Evolutionary conservation across 1,140 invertebrate species (phyloP), one percentile per base, ranked within the genome.

Genomic region (Holcopasites calliopsidis): DNA sequence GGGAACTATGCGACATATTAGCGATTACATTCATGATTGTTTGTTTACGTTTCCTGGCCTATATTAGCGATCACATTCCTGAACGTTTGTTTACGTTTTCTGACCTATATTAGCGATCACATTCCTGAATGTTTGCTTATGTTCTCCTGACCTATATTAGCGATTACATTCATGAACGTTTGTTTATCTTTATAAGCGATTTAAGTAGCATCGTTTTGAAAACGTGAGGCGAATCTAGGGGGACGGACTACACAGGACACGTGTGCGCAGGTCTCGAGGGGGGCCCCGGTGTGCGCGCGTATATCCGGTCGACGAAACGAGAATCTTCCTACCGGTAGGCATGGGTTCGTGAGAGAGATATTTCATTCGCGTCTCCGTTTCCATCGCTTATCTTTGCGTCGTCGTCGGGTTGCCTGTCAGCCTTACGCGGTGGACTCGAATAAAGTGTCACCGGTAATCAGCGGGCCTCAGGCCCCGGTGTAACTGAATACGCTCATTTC

Each of bases 291-390:
- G 49, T 42, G 40, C 28, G 61, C 70, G 40, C 76, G 33, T 35
- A 73, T 74, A 75, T 66, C 52, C 62, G 50, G 11, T 33, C 74
- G 71, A 76, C 55, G 66, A 77, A 82, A 76, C 74, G 64, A 79
- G 78, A 77, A 80, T 77, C 80, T 61, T 80, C 76, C 76, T 81
- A 82, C 78, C 80, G 68, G 47, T 77, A 44, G 50, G 33, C 69
- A 50, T 16, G 65, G 64, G 42, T 72, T 80, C 76, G 64, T 77
- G 71, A 88, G 82, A 87, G 83, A 87, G 86, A 88, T 88, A 88
- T 88, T 87, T 88, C 87, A 87, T 87, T 87, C 47, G 33, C 21
- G 76, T 85, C 79, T 83, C 83, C 57, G 52, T 72, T 77, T 85
- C 64, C 38, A 58, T 69, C 61, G 76, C 84, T 87, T 85, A 88